A percentile compares a stretch with the other conserved stretches of the same genome.
phyloP scores from a whole-genome alignment of 2,797 vertebrate species.

The Syndactyla subalaris region DNA sequence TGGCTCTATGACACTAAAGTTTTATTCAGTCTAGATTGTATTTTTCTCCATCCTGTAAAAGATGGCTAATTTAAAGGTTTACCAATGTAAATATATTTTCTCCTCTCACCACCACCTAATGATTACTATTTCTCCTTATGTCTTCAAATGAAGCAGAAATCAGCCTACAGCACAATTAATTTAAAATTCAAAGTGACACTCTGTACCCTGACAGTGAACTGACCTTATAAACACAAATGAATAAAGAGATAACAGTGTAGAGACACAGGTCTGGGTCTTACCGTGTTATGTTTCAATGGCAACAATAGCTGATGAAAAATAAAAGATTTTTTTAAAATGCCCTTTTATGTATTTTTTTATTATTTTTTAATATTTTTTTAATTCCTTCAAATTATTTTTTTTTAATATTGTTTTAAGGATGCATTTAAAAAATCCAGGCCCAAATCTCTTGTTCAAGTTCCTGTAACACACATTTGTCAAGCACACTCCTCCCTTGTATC shows the following conservation, averaged over 20 bases:
- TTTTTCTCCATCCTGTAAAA: background rate
- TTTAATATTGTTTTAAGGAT: background rate
- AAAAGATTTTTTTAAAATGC: background rate
- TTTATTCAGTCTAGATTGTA: background rate
- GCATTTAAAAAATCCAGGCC: background rate
- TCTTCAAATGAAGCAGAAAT: background rate
- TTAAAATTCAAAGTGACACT: background rate
- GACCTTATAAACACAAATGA: background rate
- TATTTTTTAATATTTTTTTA: too few relatives aligned
- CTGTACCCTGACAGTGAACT: background rate
- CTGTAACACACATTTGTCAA: background rate
- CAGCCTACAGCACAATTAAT: background rate
- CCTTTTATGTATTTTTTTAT: too few relatives aligned
- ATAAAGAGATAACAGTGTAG: background rate
- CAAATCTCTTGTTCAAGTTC: background rate
- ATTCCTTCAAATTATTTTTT: background rate
- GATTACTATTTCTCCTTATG: background rate
- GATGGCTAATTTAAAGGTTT: background rate
- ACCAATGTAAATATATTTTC: background rate
- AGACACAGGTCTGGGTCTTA: background rate
- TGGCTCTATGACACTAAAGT: background rate
- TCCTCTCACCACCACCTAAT: background rate
- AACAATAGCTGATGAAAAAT: background rate
- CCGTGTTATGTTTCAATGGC: background rate
- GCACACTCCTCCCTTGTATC: background rate